Percentiles rank a stretch among this genome's conserved stretches.
Evolutionary conservation across 92 coral and sea anemone species (phyloP).

Genomic region (Zoanthus gigantus): DNA sequence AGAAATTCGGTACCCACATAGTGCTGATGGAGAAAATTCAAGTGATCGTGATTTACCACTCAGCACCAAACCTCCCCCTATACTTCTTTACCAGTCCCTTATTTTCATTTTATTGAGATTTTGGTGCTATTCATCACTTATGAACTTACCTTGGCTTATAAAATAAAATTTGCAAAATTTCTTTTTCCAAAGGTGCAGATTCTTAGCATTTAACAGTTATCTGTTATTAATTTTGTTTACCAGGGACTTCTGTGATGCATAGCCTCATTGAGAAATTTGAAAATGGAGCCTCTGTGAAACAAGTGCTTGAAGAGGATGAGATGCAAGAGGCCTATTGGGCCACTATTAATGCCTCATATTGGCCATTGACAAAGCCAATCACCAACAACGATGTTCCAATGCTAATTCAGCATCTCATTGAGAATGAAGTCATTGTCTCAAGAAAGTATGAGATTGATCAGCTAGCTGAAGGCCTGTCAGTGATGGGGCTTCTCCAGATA

Average conservation of each 20-base stretch:
- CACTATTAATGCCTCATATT: slow-evolving; percentile 55
- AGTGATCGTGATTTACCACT: no score
- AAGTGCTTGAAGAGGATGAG: slow-evolving; percentile 51
- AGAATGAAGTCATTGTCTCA: slow-evolving; percentile 63
- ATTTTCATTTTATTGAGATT: no score
- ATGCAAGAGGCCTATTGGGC: slow-evolving; percentile 61
- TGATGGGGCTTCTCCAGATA: slow-evolving; percentile 43
- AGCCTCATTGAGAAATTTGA: slow-evolving; percentile 46
- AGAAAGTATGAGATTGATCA: slow-evolving; percentile 67
- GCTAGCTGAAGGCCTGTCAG: slow-evolving; percentile 45
- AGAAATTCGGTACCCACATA: neutral
- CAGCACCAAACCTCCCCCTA: neutral
- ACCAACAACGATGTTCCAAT: slow-evolving; percentile 52
- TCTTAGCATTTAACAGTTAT: neutral
- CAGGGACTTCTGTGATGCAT: slow-evolving; percentile 55
- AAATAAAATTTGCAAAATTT: neutral
- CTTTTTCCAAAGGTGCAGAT: neutral
- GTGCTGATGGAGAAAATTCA: no score
- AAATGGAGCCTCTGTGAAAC: slow-evolving; percentile 22
- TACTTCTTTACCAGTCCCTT: neutral
- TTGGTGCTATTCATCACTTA: no score
- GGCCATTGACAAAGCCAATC: slow-evolving; percentile 58
- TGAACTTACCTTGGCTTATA: no score
- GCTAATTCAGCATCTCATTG: slow-evolving; percentile 63
- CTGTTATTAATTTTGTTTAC: neutral